Evolutionary conservation across 2,797 vertebrate species (phyloP), one percentile per base, ranked within the genome.

Genomic region (Takifugu rubripes): DNA sequence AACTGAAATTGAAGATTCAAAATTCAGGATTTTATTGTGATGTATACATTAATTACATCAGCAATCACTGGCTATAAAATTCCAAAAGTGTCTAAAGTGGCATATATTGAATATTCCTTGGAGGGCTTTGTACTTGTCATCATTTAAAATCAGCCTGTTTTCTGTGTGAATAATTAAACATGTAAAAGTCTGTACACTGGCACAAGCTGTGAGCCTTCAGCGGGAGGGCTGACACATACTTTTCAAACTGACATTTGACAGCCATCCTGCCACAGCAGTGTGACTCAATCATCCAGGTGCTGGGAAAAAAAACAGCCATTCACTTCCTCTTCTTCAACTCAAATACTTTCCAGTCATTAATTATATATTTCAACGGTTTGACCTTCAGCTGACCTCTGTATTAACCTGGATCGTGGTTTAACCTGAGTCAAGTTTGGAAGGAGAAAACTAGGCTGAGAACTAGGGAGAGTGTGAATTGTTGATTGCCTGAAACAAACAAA

Each of bases 111-210:
- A 21, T 21, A 21, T 21, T 21, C 21, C 21, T 21, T 56, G 46
- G 62, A 36, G 3, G 12, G 36, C 29, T 5, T 16, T 49, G 27
- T 54, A 47, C 59, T 52, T 29, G 59, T 51, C 67, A 71, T 45
- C 14, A 1, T 58, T 58, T 52, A 50, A 21, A 40, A 56, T 36
- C 54, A 43, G 47, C 12, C 26, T 49, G 36, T 66, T 54, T 57
- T 66, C 44, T 54, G 49, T 61, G 42, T 59, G 33, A 72, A 78
- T 78, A 69, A 73, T 76, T 74, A 44, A 78, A 64, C 25, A 56
- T 61, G 52, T 56, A 54, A 75, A 64, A 64, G 59, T 51, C 55
- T 54, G 29, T 27, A 27, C n/a, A 51, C 11, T 44, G 43, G 59
- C 54, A 48, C 44, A 52, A 61, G 68, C 55, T 12, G 55, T 53